Base-by-base conservation (phyloP, 2,888 invertebrate species). In the Dorcus parallelipipedus region DNA sequence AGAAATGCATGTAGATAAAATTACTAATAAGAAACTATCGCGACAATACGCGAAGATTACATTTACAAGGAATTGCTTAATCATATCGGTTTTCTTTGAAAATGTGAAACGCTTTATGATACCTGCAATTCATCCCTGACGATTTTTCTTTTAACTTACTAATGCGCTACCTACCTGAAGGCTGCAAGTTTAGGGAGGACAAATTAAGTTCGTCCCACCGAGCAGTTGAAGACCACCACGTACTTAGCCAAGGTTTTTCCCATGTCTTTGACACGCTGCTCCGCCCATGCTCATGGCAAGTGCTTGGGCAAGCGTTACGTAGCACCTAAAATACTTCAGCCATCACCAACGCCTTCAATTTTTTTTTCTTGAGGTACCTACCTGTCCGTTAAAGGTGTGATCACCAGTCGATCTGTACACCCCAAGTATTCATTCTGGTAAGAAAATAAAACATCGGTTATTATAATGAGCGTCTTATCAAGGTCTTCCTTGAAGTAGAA, bases 381-480 rank as follows among this genome's bases (percentile, higher is more conserved):
- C n/a, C 95, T 91, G 80, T 97, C 97, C 14, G 97, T 97, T 33
- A 97, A 79, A 0, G 97, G 97, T 0, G 97, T 97, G 65, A 97
- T 97, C 33, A 97, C 97, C 58, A 97, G 82, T 62, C 97, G 83
- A 69, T 97, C 97, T 0, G 96, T 97, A 73, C 97, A 97, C 0
- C 97, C 97, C 39, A 97, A 82, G 77, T 97, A 97, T 77, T 97
- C 97, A 76, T 97, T 97, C 79, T 97, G 97, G 75, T 97, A 97
- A 0, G 88, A 88, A 71, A 97, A 97, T 6, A 91, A 91, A 0
- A 97, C 97, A 73, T 97, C 97, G 0, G 97, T 97, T 3, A 97
- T 95, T 0, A 90, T 89, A 64, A 97, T 93, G 79, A 89, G 86
- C 0, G 95, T 96, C 75, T 93, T 93, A 71, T 97, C 97, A 38